A percentile compares a stretch with the other conserved stretches of the same genome.
Evolutionary conservation across 2,797 vertebrate genomes (phyloP).

Genomic region (Chaunax sp.): DNA sequence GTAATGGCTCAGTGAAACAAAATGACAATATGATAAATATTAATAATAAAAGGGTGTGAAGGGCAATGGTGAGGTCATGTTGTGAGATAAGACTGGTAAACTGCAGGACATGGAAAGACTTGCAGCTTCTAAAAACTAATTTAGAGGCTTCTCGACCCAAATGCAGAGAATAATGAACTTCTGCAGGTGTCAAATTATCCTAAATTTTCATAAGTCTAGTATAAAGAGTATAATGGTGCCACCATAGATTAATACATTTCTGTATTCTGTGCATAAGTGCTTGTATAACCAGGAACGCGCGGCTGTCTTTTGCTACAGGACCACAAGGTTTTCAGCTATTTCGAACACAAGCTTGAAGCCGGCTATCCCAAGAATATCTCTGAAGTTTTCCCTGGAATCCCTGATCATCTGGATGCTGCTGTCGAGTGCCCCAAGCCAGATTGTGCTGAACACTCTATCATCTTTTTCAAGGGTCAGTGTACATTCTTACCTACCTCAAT

Average conservation of each 20-base stretch:
- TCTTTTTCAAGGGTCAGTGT: constrained; percentile 88
- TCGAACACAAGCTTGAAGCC: constrained; percentile 71
- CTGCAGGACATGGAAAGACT: not conserved
- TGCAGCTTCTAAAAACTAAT: not conserved
- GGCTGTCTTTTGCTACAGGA: constrained; percentile 69
- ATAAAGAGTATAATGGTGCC: too few relatives aligned
- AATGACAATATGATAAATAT: too few relatives aligned
- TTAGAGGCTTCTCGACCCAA: not conserved
- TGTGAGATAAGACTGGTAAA: too few relatives aligned
- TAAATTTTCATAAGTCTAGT: too few relatives aligned
- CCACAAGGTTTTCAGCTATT: constrained; percentile 81
- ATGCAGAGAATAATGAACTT: too few relatives aligned
- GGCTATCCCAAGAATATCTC: constrained; percentile 83
- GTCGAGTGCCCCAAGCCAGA: constrained; percentile 87
- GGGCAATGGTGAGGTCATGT: not conserved
- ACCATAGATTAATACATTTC: not conserved
- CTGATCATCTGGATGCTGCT: constrained; percentile 83
- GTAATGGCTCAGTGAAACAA: too few relatives aligned
- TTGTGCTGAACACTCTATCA: constrained; percentile 77
- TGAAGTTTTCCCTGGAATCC: constrained; percentile 86
- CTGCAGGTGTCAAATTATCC: not conserved
- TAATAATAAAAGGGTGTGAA: not conserved
- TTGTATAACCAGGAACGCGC: not conserved
- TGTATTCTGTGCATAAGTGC: not conserved
- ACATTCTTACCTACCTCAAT: not conserved